Percentiles rank a stretch among this genome's conserved stretches.
These are phyloP conservation scores for Penaeus indicus DNA, from an alignment of 1,140 invertebrate genomes.

Conservation along the genomic window DNA sequence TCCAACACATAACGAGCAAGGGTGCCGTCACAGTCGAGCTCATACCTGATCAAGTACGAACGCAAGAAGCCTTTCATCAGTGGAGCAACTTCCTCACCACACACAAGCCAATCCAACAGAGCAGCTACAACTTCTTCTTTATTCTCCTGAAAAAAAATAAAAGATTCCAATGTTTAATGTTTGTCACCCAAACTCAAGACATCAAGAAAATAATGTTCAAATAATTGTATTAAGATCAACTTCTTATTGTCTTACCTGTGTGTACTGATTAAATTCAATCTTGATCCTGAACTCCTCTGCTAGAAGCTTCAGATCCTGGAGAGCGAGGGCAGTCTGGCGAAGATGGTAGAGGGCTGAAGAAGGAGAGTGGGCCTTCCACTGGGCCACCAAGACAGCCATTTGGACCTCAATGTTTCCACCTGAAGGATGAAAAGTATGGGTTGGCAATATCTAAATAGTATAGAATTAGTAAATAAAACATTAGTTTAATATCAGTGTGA, in stretches of 20 bases:
- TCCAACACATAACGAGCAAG: slow-evolving; percentile 59
- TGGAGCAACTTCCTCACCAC: slow-evolving; percentile 60
- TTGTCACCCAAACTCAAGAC: background rate
- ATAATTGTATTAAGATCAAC: background rate
- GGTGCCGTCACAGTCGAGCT: slow-evolving; percentile 34
- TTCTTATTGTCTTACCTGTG: slow-evolving; percentile 40
- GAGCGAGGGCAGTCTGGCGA: slow-evolving; percentile 57
- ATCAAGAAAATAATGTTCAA: background rate
- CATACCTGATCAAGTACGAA: slow-evolving; percentile 44
- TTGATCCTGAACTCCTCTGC: slow-evolving; percentile 52
- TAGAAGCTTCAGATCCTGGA: slow-evolving; percentile 55
- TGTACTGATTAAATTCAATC: slow-evolving; percentile 54
- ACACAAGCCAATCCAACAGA: slow-evolving; percentile 61
- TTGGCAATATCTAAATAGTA: background rate
- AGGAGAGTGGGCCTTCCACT: slow-evolving; percentile 51
- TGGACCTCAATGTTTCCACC: slow-evolving; percentile 43
- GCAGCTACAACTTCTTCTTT: slow-evolving; percentile 44
- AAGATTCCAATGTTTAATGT: background rate
- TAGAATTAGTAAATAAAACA: background rate
- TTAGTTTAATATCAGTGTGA: background rate
- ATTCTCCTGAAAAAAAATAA: slow-evolving; percentile 34
- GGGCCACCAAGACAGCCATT: slow-evolving; percentile 48
- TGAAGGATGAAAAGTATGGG: background rate
- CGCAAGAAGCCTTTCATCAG: slow-evolving; percentile 55
- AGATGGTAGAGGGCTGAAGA: slow-evolving; percentile 50